phyloP scores from a whole-genome alignment of 2,888 invertebrate species.

The Bugulina stolonifera region DNA sequence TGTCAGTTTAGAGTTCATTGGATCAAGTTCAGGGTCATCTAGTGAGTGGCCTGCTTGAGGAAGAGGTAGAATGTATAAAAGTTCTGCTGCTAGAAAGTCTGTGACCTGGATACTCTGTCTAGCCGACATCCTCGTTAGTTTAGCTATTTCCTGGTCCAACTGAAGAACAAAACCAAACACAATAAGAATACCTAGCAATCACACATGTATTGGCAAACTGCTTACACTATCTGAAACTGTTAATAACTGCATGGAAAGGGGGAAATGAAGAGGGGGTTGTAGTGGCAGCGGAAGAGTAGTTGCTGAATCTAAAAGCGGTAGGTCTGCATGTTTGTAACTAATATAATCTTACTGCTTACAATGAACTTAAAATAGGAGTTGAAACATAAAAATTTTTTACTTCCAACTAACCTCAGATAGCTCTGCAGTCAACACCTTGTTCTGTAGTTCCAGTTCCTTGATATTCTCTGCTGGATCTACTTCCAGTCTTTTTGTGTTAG shows the following conservation, averaged over 20 bases:
- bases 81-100: slow-evolving; percentile 2
- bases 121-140: neutral
- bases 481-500: slow-evolving; percentile 8
- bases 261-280: no score
- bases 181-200: no score
- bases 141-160: slow-evolving; percentile 1
- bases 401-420: neutral
- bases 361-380: no score
- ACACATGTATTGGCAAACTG: no score
- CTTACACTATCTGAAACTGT: no score
- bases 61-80: neutral
- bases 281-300: no score
- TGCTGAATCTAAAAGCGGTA: no score
- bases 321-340: no score
- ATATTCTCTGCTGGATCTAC: neutral
- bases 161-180: no score
- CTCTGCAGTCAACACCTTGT: neutral
- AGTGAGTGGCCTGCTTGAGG: neutral
- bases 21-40: neutral
- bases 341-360: no score
- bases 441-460: slow-evolving; percentile 18
- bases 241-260: no score
- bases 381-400: neutral
- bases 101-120: neutral
- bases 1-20: neutral